Conservation (phyloP, 2,797 vertebrate genomes). For the Apodemus agrarius region DNA sequence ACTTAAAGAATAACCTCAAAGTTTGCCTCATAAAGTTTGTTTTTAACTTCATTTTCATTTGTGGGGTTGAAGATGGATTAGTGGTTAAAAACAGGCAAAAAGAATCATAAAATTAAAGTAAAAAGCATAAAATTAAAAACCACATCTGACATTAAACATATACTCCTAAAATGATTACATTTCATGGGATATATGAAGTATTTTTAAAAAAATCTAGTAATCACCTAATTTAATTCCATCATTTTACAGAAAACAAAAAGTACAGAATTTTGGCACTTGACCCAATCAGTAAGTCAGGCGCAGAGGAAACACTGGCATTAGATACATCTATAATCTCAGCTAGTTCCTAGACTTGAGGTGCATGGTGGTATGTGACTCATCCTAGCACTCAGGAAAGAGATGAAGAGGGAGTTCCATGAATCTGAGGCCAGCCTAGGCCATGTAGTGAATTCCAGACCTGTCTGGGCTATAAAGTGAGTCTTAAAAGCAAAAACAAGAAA, state of each 20-base stretch:
- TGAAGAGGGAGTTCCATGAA: not conserved
- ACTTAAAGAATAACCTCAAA: constrained; percentile 37
- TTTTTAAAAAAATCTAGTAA: not conserved
- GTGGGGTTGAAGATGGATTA: not conserved
- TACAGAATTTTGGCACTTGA: constrained; percentile 17
- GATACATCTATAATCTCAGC: not conserved
- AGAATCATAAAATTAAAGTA: not conserved
- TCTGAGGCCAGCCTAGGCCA: not conserved
- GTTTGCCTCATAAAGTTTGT: constrained; percentile 39
- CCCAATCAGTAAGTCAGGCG: constrained; percentile 2
- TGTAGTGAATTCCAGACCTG: not conserved
- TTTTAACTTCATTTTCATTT: constrained; percentile 49
- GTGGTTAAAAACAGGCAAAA: not conserved
- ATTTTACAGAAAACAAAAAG: constrained; percentile 31
- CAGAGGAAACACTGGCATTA: not conserved
- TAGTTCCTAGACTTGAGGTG: not conserved
- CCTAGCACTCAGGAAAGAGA: not conserved
- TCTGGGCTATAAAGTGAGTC: not conserved
- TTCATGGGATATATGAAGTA: constrained; percentile 22
- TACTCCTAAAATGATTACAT: constrained; percentile 44
- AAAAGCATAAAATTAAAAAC: constrained; percentile 24
- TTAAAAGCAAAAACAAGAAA: not conserved
- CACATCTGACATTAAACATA: constrained; percentile 6
- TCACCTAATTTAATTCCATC: constrained; percentile 32
- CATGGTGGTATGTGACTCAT: not conserved